Conservation (phyloP, 2,888 invertebrate genomes). For the Tenthredo mesomela region DNA sequence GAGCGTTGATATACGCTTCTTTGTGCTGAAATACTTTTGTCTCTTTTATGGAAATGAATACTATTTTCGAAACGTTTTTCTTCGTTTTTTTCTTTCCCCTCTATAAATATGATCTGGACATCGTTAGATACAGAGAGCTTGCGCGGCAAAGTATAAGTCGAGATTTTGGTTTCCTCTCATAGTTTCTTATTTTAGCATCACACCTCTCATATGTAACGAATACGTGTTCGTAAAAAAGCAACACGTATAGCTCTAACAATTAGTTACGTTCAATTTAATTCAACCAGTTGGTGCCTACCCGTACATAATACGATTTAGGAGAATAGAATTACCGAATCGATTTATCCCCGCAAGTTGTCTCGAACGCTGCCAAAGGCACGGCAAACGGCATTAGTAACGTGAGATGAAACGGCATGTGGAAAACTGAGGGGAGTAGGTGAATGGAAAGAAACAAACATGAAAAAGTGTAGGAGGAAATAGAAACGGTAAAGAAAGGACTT, state of each 20-base stretch:
- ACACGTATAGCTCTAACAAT: conserved; percentile 8
- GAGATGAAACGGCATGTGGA: conserved; percentile 54
- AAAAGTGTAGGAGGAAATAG: conserved; percentile 37
- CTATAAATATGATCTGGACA: neutral
- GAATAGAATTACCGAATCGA: conserved; percentile 49
- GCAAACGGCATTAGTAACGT: conserved; percentile 62
- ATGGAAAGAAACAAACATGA: conserved; percentile 43
- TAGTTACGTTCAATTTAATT: conserved; percentile 47
- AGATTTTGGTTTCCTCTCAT: neutral
- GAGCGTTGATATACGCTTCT: conserved; percentile 34
- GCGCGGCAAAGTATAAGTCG: neutral
- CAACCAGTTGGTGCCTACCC: conserved; percentile 17
- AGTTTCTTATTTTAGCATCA: neutral
- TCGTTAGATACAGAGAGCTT: neutral
- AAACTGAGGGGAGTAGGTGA: conserved; percentile 4
- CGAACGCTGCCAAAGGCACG: conserved; percentile 46
- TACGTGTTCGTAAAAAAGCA: neutral
- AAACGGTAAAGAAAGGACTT: neutral
- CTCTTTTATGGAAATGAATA: conserved; percentile 43
- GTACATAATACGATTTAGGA: conserved; percentile 35
- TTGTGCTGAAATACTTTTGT: conserved; percentile 21
- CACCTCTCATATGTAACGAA: neutral
- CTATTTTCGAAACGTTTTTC: conserved; percentile 27
- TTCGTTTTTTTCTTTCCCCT: neutral
- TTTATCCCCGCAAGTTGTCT: conserved; percentile 43